These are phyloP conservation scores for Brachionus rubens DNA, from an alignment of 1,140 invertebrate genomes.

Conservation along the genomic window DNA sequence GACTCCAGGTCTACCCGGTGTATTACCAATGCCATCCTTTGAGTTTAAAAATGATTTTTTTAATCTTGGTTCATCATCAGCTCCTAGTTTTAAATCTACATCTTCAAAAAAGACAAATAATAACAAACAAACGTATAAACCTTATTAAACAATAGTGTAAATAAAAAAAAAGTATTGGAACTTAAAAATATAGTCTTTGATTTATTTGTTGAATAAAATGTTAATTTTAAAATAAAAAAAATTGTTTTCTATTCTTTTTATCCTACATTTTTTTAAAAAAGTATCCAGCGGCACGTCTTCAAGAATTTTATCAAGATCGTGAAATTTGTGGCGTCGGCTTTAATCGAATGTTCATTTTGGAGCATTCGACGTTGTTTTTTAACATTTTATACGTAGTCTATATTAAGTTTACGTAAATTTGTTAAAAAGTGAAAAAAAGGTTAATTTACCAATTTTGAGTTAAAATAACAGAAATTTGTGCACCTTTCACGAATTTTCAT, in stretches of 20 bases:
- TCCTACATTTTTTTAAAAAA: too few species aligned
- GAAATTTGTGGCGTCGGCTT: too few species aligned
- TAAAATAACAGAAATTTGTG: too few species aligned
- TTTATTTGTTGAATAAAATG: neutral
- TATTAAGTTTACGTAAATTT: too few species aligned
- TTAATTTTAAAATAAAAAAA: neutral
- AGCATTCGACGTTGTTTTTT: too few species aligned
- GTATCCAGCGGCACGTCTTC: neutral
- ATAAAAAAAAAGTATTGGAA: neutral
- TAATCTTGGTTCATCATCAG: neutral
- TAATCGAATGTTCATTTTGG: too few species aligned
- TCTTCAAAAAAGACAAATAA: neutral
- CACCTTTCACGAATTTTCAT: too few species aligned
- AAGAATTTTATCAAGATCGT: too few species aligned
- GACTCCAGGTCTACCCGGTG: neutral
- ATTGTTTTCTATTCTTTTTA: too few species aligned
- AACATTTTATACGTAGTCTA: too few species aligned
- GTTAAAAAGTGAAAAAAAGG: too few species aligned
- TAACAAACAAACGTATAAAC: neutral
- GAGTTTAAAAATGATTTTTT: constrained; percentile 47
- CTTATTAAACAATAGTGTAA: neutral
- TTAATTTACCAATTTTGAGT: too few species aligned
- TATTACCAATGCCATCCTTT: constrained; percentile 33
- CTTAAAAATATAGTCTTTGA: neutral
- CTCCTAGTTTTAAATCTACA: neutral